Percentiles rank a stretch among this genome's conserved stretches.
Conservation (phyloP, 2,888 invertebrate species). For the Lacanobia wlatinum region DNA sequence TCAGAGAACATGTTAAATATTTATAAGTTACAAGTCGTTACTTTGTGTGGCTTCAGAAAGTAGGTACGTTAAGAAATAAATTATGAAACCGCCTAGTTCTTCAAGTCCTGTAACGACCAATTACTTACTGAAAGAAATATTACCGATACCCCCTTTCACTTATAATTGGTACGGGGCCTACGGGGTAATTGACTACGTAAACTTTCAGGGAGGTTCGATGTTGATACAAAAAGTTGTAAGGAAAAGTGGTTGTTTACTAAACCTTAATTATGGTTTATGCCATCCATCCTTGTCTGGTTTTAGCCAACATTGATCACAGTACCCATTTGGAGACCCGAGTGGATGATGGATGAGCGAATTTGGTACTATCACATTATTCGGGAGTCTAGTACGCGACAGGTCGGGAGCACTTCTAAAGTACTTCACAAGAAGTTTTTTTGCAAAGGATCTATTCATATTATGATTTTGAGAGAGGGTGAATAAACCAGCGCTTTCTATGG, state of each 20-base stretch:
- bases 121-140: constrained; percentile 44
- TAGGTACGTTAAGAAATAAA: constrained; percentile 18
- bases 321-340: constrained; percentile 62
- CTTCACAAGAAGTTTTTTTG: constrained; percentile 10
- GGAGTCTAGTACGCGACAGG: constrained; percentile 34
- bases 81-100: constrained; percentile 13
- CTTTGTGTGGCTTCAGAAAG: constrained; percentile 21
- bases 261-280: constrained; percentile 61
- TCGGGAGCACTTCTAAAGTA: constrained; percentile 25
- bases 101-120: constrained; percentile 27
- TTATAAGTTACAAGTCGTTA: constrained; percentile 40
- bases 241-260: constrained; percentile 55
- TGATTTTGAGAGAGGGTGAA: constrained; percentile 22
- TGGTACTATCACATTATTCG: constrained; percentile 52
- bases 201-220: constrained; percentile 34
- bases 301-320: constrained; percentile 75
- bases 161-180: constrained; percentile 39
- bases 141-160: constrained; percentile 36
- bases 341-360: constrained; percentile 76
- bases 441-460: constrained; percentile 34
- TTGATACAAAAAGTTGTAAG: constrained; percentile 49
- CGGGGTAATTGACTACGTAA: constrained; percentile 39
- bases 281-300: constrained; percentile 77
- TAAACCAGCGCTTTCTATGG: neutral
- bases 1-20: constrained; percentile 35